Conservation (phyloP, 2,113 vertebrate genomes). For the Corythoichthys haematopterus region DNA sequence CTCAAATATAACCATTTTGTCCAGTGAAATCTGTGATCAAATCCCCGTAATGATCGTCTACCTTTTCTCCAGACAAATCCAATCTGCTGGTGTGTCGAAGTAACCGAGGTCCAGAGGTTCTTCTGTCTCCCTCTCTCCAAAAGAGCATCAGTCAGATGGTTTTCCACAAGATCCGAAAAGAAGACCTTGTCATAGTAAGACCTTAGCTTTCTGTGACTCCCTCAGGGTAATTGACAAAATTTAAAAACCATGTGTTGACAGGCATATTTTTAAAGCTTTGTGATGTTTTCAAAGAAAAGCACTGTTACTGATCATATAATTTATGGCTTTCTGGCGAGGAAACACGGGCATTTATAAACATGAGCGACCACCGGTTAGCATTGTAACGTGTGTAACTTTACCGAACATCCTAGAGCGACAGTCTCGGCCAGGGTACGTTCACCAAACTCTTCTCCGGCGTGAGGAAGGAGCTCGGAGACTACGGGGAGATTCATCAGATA, state of each 20-base stretch:
- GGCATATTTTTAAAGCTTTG: neutral
- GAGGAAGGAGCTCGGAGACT: conserved; percentile 87
- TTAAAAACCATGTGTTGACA: neutral
- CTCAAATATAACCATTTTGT: neutral
- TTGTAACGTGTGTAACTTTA: neutral
- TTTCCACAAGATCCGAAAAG: conserved; percentile 96
- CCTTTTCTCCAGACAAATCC: conserved; percentile 81
- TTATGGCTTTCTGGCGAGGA: neutral
- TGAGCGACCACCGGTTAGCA: neutral
- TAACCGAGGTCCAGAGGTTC: conserved; percentile 76
- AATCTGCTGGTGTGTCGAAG: conserved; percentile 91
- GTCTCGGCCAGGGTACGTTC: conserved; percentile 92
- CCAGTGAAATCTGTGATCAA: neutral
- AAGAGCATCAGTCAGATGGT: conserved; percentile 95
- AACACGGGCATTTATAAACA: neutral
- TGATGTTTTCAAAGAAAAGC: no score
- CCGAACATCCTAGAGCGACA: conserved; percentile 76
- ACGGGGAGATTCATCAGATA: conserved; percentile 86
- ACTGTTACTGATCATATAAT: neutral
- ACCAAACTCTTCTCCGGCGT: conserved; percentile 92
- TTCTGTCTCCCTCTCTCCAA: conserved; percentile 76
- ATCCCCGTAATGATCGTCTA: neutral
- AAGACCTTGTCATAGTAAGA: conserved; percentile 88
- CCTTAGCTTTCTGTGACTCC: neutral
- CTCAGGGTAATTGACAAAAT: neutral